Base-by-base conservation (phyloP, 2,888 invertebrate species). In the Trichopoda pennipes region DNA sequence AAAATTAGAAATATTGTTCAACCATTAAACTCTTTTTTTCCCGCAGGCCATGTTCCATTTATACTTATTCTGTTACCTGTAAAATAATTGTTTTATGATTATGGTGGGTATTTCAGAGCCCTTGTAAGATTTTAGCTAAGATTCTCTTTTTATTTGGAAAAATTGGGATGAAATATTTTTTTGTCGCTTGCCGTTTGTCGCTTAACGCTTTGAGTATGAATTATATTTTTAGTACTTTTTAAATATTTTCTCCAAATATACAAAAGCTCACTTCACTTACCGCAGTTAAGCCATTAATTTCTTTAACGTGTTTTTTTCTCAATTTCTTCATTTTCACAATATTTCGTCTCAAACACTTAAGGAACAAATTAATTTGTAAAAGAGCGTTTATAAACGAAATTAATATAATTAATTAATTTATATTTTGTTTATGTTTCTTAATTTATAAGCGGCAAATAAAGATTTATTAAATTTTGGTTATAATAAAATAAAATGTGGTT, bases 261-360 rank as follows among this genome's bases (percentile, higher is more conserved):
- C 28, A 2, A 28, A 7, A 1, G 4, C 3, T 44, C 42, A 44
- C n/a, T 44, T 44, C 42, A 44, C 42, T n/a, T 44, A 44, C 38
- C n/a, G 12, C 12, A 38, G 42, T 61, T 61, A 23, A 23, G 42
- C 42, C 60, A 23, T 61, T n/a, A 60, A 60, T 60, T 60, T 21
- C 16, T 23, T 42, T 44, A 42, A 23, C 8, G 23, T 16, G 17
- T 60, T n/a, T 42, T 19, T 6, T n/a, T 61, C 32, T n/a, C 3
- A 1, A 1, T 17, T 63, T 12, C 0, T 61, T 4, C 1, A 44
- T 4, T 28, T 23, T 21, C 23, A n/a, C 23, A 44, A 58, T 17
- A 38, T 21, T 38, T 61, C 60, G 23, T 3, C n/a, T 44, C 44
- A 61, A 8, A 49, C 17, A 14, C 12, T 49, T 7, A 32, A n/a